These are phyloP conservation scores for Macaca mulatta DNA, from an alignment of 2,113 vertebrate species.

Conservation along the genomic window DNA sequence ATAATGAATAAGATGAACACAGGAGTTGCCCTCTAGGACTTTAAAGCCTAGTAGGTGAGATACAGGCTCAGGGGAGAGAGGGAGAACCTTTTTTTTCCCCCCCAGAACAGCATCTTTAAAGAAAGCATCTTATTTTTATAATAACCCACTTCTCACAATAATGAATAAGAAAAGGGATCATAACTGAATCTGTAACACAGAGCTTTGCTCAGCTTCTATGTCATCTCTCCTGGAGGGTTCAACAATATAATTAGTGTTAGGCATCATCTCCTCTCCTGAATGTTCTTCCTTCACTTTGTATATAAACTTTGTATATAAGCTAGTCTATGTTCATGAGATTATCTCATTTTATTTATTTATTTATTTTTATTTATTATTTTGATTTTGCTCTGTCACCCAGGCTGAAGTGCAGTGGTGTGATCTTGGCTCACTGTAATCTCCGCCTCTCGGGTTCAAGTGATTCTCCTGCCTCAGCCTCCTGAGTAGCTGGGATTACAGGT, in stretches of 20 bases:
- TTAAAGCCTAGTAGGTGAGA: background rate
- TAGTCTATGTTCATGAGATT: background rate
- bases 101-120: background rate
- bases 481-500: too few species aligned
- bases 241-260: background rate
- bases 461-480: too few species aligned
- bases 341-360: background rate
- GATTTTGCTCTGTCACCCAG: too few species aligned
- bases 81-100: background rate
- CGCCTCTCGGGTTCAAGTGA: too few species aligned
- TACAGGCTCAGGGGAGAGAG: background rate
- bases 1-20: background rate
- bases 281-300: background rate
- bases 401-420: too few species aligned
- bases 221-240: background rate
- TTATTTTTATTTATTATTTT: background rate
- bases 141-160: background rate
- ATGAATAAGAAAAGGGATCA: background rate
- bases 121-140: constrained; percentile 16
- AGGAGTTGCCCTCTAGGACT: background rate
- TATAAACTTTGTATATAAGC: background rate
- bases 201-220: background rate
- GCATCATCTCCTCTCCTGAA: background rate
- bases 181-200: background rate
- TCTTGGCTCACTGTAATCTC: too few species aligned